These are phyloP conservation scores for Heterodera carotae DNA, from an alignment of 1,140 invertebrate genomes.

Conservation along the genomic window DNA sequence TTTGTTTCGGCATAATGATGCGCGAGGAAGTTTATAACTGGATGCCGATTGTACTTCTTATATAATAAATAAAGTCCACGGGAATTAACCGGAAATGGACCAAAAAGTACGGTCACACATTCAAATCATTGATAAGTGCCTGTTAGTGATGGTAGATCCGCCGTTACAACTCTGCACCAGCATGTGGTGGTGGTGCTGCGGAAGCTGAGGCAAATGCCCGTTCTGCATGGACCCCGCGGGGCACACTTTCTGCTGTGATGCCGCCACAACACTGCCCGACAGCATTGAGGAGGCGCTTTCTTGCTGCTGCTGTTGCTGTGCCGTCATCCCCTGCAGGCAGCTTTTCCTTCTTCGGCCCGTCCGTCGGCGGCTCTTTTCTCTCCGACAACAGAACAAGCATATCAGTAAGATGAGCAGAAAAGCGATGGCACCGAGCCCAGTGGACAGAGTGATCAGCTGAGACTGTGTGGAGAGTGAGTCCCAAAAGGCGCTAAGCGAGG, in stretches of 20 bases:
- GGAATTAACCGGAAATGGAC: too few species aligned
- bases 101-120: too few species aligned
- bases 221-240: not conserved
- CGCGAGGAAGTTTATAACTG: too few species aligned
- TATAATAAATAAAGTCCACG: too few species aligned
- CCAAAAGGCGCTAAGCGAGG: conserved; percentile 44
- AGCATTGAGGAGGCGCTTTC: conserved; percentile 50
- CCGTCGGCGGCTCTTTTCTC: conserved; percentile 4
- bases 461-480: conserved; percentile 46
- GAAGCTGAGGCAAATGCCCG: not conserved
- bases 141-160: conserved; percentile 24
- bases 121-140: too few species aligned
- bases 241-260: conserved; percentile 19
- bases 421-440: conserved; percentile 38
- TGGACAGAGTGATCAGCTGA: conserved; percentile 30
- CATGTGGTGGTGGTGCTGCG: conserved; percentile 25
- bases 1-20: too few species aligned
- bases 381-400: conserved; percentile 48
- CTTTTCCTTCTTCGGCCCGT: conserved; percentile 27
- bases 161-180: conserved; percentile 28
- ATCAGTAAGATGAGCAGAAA: conserved; percentile 48
- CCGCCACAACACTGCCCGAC: conserved; percentile 28
- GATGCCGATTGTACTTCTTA: too few species aligned
- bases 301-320: conserved; percentile 11
- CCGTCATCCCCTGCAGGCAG: conserved; percentile 8